phyloP scores from a whole-genome alignment of 2,797 vertebrate genomes.

The Neosalanx taihuensis region DNA sequence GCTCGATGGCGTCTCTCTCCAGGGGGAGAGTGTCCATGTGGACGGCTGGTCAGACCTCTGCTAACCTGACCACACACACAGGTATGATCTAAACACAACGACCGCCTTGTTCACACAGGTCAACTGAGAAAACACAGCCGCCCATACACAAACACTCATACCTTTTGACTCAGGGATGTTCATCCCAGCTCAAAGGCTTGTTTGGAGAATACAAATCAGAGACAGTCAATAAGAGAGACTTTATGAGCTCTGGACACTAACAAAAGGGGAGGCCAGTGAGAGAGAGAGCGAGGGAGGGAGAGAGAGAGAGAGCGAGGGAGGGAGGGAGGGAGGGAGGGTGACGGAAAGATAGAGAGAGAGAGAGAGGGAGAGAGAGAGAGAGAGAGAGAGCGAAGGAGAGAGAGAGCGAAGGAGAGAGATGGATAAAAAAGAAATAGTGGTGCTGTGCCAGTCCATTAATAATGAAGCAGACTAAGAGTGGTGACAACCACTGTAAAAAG shows the following conservation, averaged over 20 bases:
- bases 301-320: background rate
- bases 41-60: slow-evolving; percentile 48
- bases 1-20: slow-evolving; percentile 49
- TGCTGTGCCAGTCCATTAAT: background rate
- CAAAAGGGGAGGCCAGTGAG: slow-evolving; percentile 31
- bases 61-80: slow-evolving; percentile 42
- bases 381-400: background rate
- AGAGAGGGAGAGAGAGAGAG: background rate
- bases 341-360: too few species aligned
- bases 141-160: slow-evolving; percentile 26
- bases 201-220: slow-evolving; percentile 3
- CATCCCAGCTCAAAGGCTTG: background rate
- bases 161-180: background rate
- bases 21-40: slow-evolving; percentile 45
- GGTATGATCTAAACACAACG: slow-evolving; percentile 62
- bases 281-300: background rate
- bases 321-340: background rate
- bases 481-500: background rate
- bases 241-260: slow-evolving; percentile 50
- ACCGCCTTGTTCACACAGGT: slow-evolving; percentile 56
- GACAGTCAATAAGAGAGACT: slow-evolving; percentile 7
- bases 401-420: background rate
- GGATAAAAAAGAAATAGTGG: background rate
- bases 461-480: background rate
- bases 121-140: slow-evolving; percentile 47